phyloP scores from a whole-genome alignment of 2,888 invertebrate genomes.

The Notodonta dromedarius region DNA sequence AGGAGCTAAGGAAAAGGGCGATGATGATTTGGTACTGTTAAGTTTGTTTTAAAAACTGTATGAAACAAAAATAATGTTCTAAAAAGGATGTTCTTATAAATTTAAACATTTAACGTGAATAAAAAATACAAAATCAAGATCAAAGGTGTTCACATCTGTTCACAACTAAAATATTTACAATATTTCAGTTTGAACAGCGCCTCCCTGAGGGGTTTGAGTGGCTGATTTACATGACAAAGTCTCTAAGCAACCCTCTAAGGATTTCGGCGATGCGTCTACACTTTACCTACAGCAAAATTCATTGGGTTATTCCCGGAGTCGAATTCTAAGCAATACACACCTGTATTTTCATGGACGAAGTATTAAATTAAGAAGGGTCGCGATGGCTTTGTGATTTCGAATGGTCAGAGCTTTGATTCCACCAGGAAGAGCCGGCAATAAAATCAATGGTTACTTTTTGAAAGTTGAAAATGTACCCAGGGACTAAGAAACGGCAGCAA shows the following conservation, averaged over 20 bases:
- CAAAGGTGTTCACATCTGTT: conserved; percentile 43
- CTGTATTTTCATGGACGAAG: background rate
- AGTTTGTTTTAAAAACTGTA: too few relatives aligned
- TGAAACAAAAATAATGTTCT: too few relatives aligned
- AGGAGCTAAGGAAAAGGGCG: too few relatives aligned
- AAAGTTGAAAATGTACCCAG: too few relatives aligned
- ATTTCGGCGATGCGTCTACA: conserved; percentile 55
- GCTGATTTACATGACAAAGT: conserved; percentile 80
- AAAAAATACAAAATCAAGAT: conserved; percentile 35
- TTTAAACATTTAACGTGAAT: background rate
- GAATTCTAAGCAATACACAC: conserved; percentile 33
- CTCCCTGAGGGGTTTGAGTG: conserved; percentile 62
- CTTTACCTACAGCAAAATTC: conserved; percentile 45
- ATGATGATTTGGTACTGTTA: too few relatives aligned
- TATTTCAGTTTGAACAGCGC: conserved; percentile 68
- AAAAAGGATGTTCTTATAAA: background rate
- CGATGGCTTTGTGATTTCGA: too few relatives aligned
- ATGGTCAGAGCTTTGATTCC: too few relatives aligned
- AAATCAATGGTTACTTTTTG: background rate
- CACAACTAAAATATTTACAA: conserved; percentile 69
- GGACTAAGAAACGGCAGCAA: too few relatives aligned
- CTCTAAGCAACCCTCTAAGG: conserved; percentile 65
- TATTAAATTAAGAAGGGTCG: background rate
- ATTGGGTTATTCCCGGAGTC: conserved; percentile 33
- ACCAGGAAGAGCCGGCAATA: too few relatives aligned